phyloP scores from a whole-genome alignment of 2,888 invertebrate genomes.

The Trimorus sp. region DNA sequence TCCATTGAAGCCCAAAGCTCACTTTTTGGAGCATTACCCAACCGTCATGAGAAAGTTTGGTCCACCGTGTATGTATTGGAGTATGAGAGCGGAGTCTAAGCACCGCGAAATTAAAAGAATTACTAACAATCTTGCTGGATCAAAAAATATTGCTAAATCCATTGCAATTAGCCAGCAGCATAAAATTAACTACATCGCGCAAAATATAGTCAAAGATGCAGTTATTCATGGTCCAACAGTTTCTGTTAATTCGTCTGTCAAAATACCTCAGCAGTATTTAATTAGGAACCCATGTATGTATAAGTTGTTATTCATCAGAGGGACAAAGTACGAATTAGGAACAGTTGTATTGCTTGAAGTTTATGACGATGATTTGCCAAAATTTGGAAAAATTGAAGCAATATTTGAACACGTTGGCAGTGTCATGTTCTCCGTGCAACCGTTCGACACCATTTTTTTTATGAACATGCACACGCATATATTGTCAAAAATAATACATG shows the following conservation, averaged over 20 bases:
- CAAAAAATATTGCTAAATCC: background rate
- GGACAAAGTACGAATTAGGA: conserved; percentile 2
- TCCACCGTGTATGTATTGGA: conserved; percentile 22
- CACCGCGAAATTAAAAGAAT: conserved; percentile 1
- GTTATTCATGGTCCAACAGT: background rate
- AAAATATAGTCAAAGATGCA: background rate
- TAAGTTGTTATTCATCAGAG: conserved; percentile 1
- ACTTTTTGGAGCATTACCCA: conserved; percentile 12
- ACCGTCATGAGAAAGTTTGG: conserved; percentile 12
- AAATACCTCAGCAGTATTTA: conserved; percentile 13
- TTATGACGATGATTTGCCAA: conserved; percentile 1
- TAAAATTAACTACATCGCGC: background rate
- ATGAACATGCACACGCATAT: conserved; percentile 1
- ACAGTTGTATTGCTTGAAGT: background rate
- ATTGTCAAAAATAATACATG: background rate
- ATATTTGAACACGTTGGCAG: background rate
- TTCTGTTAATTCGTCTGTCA: background rate
- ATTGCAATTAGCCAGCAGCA: background rate
- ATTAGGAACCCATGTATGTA: background rate
- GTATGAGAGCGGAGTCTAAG: conserved; percentile 32
- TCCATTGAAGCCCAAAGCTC: background rate
- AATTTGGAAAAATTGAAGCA: conserved; percentile 8
- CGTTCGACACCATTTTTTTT: conserved; percentile 6
- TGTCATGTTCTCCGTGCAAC: conserved; percentile 7
- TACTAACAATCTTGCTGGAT: background rate